phyloP scores from a whole-genome alignment of 2,888 invertebrate genomes.

The Chouioia cunea region DNA sequence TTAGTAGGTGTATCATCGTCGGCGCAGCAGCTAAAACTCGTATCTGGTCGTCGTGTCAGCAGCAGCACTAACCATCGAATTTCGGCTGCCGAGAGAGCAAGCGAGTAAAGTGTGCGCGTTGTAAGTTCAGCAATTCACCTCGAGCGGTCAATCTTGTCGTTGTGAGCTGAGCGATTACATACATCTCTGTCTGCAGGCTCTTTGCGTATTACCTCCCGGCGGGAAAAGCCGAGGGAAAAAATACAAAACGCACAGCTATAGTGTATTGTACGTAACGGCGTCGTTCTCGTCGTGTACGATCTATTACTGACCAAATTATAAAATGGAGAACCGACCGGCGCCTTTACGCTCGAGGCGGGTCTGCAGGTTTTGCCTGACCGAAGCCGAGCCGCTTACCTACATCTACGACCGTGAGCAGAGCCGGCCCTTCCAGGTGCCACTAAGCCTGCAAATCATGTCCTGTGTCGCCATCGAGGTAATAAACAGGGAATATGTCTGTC shows the following conservation, averaged over 20 bases:
- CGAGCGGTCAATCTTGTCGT: conserved; percentile 31
- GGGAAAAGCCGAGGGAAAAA: too few relatives aligned
- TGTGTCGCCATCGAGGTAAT: conserved; percentile 83
- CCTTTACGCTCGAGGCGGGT: conserved; percentile 75
- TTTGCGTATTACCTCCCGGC: not conserved
- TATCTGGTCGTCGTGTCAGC: not conserved
- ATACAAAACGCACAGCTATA: too few relatives aligned
- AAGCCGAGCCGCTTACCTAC: conserved; percentile 75
- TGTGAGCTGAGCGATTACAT: conserved; percentile 3
- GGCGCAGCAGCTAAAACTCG: not conserved
- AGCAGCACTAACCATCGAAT: conserved; percentile 17
- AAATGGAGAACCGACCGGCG: conserved; percentile 75
- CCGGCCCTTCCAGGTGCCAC: conserved; percentile 75
- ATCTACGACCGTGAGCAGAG: conserved; percentile 75
- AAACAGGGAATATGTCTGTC: not conserved
- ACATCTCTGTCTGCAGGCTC: conserved; percentile 1
- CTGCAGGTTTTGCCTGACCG: conserved; percentile 82
- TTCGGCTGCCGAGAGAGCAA: conserved; percentile 30
- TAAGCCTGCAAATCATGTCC: conserved; percentile 82
- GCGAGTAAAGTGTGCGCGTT: not conserved
- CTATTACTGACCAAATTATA: conserved; percentile 41
- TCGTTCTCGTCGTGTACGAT: not conserved
- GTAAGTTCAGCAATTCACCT: conserved; percentile 14
- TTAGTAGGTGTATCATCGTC: conserved; percentile 1
- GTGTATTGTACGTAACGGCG: too few relatives aligned